These are phyloP conservation scores for Phyllopteryx taeniolatus DNA, from an alignment of 2,113 vertebrate species.

Conservation along the genomic window DNA sequence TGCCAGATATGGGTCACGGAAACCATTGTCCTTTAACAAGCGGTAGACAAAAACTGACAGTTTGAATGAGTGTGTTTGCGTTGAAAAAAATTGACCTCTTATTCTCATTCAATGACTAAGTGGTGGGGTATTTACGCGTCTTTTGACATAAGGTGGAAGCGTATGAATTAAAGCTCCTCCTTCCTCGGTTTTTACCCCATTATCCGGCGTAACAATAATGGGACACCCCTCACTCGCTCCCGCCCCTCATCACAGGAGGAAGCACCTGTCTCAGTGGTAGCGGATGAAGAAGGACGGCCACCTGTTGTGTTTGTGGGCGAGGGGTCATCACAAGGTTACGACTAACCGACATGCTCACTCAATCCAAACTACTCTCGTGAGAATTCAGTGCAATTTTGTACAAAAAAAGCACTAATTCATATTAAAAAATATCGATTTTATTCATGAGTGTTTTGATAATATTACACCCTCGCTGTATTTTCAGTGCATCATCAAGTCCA, in stretches of 20 bases:
- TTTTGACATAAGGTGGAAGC: conserved; percentile 29
- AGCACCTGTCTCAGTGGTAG: conserved; percentile 57
- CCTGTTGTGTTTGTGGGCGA: conserved; percentile 48
- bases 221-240: background rate
- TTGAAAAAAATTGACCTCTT: conserved; percentile 33
- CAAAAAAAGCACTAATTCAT: background rate
- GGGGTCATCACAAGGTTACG: conserved; percentile 43
- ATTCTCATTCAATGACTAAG: conserved; percentile 14
- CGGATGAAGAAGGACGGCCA: conserved; percentile 56
- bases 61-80: conserved; percentile 37
- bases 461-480: too few species aligned
- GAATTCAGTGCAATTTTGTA: background rate
- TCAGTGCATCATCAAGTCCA: too few species aligned
- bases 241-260: conserved; percentile 35
- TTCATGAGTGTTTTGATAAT: too few species aligned
- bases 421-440: background rate
- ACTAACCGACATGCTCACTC: conserved; percentile 6
- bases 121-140: conserved; percentile 32
- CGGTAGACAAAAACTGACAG: conserved; percentile 16
- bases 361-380: background rate
- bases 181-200: conserved; percentile 41
- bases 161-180: conserved; percentile 45
- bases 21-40: conserved; percentile 35
- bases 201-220: conserved; percentile 48
- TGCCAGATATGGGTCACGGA: conserved; percentile 42